Evolutionary conservation across 2,888 invertebrate species (phyloP).

Genomic region (Agelastica alni): DNA sequence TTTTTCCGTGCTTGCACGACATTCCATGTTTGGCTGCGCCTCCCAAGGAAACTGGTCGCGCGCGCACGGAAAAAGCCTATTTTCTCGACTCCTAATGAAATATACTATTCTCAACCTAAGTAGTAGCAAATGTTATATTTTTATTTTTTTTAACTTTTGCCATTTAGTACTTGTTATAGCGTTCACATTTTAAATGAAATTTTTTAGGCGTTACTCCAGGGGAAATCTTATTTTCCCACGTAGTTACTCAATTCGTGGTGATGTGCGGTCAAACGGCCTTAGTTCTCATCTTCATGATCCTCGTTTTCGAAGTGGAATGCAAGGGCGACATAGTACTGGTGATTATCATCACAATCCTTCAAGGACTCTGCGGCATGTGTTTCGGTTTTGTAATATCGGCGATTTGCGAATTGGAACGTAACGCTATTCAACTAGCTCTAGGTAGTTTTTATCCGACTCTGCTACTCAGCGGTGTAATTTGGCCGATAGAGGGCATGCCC

Average conservation of each 20-base stretch:
- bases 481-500: constrained; percentile 96
- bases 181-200: too few relatives aligned
- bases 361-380: constrained; percentile 95
- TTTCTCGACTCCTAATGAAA: too few relatives aligned
- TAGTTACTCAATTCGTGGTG: constrained; percentile 91
- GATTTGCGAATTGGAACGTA: constrained; percentile 87
- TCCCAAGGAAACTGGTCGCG: too few relatives aligned
- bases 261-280: constrained; percentile 93
- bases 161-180: constrained; percentile 7
- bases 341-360: constrained; percentile 81
- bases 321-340: constrained; percentile 87
- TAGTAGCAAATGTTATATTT: too few relatives aligned
- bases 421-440: constrained; percentile 89
- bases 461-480: constrained; percentile 86
- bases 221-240: constrained; percentile 92
- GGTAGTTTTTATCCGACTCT: constrained; percentile 95
- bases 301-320: constrained; percentile 88
- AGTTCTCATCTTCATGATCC: constrained; percentile 88
- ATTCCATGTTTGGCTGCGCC: too few relatives aligned
- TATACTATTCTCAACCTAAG: too few relatives aligned
- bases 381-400: constrained; percentile 95
- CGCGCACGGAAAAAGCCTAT: too few relatives aligned
- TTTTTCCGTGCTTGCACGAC: too few relatives aligned
- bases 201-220: constrained; percentile 81
- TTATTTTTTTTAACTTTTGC: too few relatives aligned